A percentile compares a stretch with the other conserved stretches of the same genome.
Conservation (phyloP, 2,797 vertebrate genomes). For the Alca torda region DNA sequence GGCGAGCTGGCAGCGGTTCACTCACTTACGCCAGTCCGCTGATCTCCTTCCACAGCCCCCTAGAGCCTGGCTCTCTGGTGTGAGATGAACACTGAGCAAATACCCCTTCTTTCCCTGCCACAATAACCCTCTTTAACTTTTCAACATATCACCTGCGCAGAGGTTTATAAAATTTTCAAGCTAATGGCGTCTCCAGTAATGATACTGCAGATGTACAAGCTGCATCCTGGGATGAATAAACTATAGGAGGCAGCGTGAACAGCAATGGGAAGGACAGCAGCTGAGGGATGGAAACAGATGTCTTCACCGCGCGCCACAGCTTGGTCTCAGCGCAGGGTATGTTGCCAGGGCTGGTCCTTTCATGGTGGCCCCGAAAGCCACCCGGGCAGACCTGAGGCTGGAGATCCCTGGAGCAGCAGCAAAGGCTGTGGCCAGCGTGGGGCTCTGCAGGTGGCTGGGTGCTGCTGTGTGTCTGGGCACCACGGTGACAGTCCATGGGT, state of each 20-base stretch:
- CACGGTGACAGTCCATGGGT: not conserved
- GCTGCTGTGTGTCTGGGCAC: not conserved
- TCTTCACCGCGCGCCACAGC: not conserved
- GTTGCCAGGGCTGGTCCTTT: not conserved
- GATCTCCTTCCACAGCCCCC: not conserved
- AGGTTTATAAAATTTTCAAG: conserved; percentile 67
- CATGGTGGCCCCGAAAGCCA: not conserved
- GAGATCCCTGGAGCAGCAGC: not conserved
- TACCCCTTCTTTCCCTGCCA: not conserved
- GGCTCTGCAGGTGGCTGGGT: not conserved
- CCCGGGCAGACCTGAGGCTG: not conserved
- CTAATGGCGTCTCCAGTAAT: conserved; percentile 56
- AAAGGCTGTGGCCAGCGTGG: not conserved
- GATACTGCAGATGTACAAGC: conserved; percentile 65
- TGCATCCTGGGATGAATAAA: conserved; percentile 70
- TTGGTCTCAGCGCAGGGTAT: not conserved
- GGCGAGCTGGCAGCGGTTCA: not conserved
- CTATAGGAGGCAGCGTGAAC: conserved; percentile 51
- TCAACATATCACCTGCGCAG: conserved; percentile 61
- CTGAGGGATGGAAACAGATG: conserved; percentile 58
- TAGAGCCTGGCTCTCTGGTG: not conserved
- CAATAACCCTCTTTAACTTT: conserved; percentile 61
- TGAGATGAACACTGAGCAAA: conserved; percentile 29
- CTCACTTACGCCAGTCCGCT: not conserved
- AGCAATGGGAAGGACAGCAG: conserved; percentile 55